Evolutionary conservation across 2,888 invertebrate genomes (phyloP).

Genomic region (Trichopoda pennipes): DNA sequence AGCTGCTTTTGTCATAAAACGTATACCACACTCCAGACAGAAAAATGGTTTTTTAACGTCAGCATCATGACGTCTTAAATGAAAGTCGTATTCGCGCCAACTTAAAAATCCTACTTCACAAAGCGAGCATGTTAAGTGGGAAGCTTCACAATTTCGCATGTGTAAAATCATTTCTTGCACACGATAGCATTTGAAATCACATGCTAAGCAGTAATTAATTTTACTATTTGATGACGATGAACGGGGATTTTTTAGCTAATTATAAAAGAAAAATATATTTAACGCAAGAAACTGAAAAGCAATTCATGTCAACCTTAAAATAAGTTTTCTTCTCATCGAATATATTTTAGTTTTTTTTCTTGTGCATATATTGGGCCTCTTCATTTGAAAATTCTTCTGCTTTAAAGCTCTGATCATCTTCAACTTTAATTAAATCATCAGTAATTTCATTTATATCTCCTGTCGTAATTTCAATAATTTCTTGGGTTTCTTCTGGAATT

Average conservation of each 20-base stretch:
- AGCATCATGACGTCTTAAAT: slow-evolving; percentile 80
- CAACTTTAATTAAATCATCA: slow-evolving; percentile 21
- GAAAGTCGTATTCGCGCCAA: slow-evolving; percentile 78
- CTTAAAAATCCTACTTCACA: slow-evolving; percentile 78
- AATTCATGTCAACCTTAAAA: slow-evolving; percentile 74
- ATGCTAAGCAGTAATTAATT: slow-evolving; percentile 80
- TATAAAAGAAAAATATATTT: neutral
- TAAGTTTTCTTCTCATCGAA: slow-evolving; percentile 78
- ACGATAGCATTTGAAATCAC: slow-evolving; percentile 80
- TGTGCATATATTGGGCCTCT: neutral
- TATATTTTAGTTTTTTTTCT: slow-evolving; percentile 69
- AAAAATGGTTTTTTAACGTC: slow-evolving; percentile 82
- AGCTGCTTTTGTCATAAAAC: slow-evolving; percentile 82
- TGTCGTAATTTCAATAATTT: slow-evolving; percentile 47
- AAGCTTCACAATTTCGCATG: slow-evolving; percentile 76
- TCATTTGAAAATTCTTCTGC: neutral
- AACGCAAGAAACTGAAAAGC: neutral
- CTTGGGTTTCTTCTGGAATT: slow-evolving; percentile 69
- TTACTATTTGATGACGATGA: slow-evolving; percentile 76
- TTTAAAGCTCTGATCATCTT: slow-evolving; percentile 15
- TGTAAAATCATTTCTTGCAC: slow-evolving; percentile 80
- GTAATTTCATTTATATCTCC: slow-evolving; percentile 34
- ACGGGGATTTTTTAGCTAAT: slow-evolving; percentile 75
- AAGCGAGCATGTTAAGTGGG: slow-evolving; percentile 77
- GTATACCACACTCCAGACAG: slow-evolving; percentile 82